phyloP scores from a whole-genome alignment of 1,140 invertebrate species.

The Trichomalopsis sarcophagae region DNA sequence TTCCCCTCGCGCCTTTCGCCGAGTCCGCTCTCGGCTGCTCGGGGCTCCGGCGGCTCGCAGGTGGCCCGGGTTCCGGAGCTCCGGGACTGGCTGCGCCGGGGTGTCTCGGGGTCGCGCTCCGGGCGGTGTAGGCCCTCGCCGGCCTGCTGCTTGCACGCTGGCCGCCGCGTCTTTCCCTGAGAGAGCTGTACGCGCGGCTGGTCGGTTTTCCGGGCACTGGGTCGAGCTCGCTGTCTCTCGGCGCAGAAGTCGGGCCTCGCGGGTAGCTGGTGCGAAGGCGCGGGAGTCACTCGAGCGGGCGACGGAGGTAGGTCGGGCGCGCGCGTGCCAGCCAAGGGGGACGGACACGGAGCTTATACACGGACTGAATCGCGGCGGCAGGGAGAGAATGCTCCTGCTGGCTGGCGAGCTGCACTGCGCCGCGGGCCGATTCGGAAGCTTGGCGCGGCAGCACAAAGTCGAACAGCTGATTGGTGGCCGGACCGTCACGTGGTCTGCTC shows the following conservation, averaged over 20 bases:
- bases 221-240: no score
- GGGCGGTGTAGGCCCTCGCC: not conserved
- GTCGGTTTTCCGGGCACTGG: not conserved
- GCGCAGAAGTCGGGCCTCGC: not conserved
- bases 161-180: not conserved
- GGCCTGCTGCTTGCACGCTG: not conserved
- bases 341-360: not conserved
- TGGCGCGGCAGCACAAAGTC: conserved; percentile 78
- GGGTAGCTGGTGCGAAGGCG: not conserved
- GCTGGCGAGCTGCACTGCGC: not conserved
- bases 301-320: not conserved
- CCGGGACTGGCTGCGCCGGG: not conserved
- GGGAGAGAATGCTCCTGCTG: not conserved
- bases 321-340: not conserved
- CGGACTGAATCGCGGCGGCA: not conserved
- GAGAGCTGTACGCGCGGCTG: not conserved
- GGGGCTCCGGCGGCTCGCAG: not conserved
- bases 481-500: conserved; percentile 3
- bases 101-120: not conserved
- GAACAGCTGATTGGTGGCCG: conserved; percentile 76
- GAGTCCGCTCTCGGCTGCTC: not conserved
- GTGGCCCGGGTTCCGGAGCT: not conserved
- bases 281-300: not conserved
- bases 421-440: conserved; percentile 69
- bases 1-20: not conserved